Base-by-base conservation (phyloP, 2,888 invertebrate species). In the Andrena trimmerana region DNA sequence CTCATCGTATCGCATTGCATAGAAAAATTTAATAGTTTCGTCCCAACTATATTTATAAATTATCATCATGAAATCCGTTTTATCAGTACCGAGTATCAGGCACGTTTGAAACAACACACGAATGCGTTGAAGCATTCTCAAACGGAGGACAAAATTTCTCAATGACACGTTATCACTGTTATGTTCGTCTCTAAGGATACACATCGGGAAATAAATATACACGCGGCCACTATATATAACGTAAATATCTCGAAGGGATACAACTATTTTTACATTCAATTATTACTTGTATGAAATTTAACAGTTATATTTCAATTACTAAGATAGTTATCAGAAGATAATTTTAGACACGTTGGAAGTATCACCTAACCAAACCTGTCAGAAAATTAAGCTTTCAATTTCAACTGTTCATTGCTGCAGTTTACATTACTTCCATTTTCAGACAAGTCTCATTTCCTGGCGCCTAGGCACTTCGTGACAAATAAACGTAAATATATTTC, bases 391-490 rank as follows among this genome's bases (percentile, higher is more conserved):
- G 20, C 52, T 20, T 20, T 8, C 20, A 52, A 20, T 20, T 20
- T 52, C 42, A 20, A 20, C 2, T 20, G 6, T 20, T 52, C n/a
- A 52, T 16, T 27, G 50, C 33, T 71, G 42, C 8, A 27, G 27
- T 13, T 27, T 48, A 10, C n/a, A 57, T 27, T 20, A 20, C 3
- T 6, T 20, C 8, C 20, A 52, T 52, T 33, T 52, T 20, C 52
- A 65, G 27, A 7, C 6, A 20, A 77, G 52, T 72, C 20, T n/a
- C 72, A 16, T 54, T 71, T 77, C 57, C 77, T 77, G 65, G 33
- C 24, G 65, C 33, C 42, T 24, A 48, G 57, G 42, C 24, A 31
- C 42, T 42, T 13, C 5, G 42, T 1, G 42, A 16, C 42, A 13
- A 42, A 42, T 42, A 16, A 42, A 42, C 16, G 16, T 4, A 16